Evolutionary conservation across 2,888 invertebrate genomes (phyloP), one percentile per base, ranked within the genome.

Genomic region (Sesia bembeciformis): DNA sequence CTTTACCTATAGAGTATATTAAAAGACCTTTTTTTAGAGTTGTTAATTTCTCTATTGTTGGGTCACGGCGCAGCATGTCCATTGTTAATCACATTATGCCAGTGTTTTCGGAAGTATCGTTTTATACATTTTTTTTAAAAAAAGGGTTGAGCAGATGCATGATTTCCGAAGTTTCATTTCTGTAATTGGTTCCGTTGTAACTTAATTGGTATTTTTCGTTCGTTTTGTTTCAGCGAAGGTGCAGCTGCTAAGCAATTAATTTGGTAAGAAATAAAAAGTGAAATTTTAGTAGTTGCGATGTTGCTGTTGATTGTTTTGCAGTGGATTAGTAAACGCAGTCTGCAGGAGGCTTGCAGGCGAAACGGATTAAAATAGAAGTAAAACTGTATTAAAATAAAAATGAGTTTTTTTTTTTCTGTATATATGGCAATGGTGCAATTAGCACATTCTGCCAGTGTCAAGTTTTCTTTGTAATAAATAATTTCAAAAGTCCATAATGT

Each of bases 141-240:
- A 68, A 79, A 81, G 81, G 84, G 84, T 78, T 78, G 57, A 74
- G 78, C 87, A 88, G 85, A 87, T 88, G 87, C 67, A 75, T 81
- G 83, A 82, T 79, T 81, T 80, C 73, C 66, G 72, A 73, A 76
- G 74, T 78, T 73, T 76, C 67, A 64, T 66, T 59, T 65, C 62
- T 50, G 63, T 76, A 72, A 74, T 75, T 70, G 66, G 70, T 68
- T 70, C 67, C 69, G 67, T 71, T 70, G 67, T 76, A 70, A 62
- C 63, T 78, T 81, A 78, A 84, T 81, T 78, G 74, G 70, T 64
- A 67, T 68, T 68, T 77, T 71, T 63, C 66, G 70, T 70, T 72
- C 65, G 63, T 70, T 65, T 65, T 67, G 57, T 58, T 56, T 54
- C 53, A 40, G 55, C 42, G 68, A 66, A 58, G 58, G 62, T 68